Conservation (phyloP, 2,888 invertebrate genomes). For the Ophion ellenae region DNA sequence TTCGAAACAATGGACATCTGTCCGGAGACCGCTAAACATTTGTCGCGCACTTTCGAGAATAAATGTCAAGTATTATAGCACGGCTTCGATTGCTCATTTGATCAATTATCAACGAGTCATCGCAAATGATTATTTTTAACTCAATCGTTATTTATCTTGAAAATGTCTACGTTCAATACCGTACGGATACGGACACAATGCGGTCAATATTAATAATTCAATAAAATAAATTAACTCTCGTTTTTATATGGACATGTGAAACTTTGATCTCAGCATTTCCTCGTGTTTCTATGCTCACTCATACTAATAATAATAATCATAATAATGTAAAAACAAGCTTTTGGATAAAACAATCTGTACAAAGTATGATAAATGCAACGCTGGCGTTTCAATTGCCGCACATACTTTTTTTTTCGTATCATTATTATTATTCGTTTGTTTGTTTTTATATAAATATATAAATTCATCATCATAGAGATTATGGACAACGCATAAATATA, state of each 20-base stretch:
- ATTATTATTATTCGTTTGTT: constrained; percentile 39
- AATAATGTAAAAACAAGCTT: constrained; percentile 55
- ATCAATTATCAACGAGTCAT: neutral
- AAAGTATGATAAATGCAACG: constrained; percentile 57
- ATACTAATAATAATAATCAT: constrained; percentile 45
- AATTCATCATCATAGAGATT: constrained; percentile 76
- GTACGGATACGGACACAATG: constrained; percentile 1
- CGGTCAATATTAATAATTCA: constrained; percentile 24
- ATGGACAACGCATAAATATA: constrained; percentile 78
- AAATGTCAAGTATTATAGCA: too few species aligned
- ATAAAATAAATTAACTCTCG: constrained; percentile 61
- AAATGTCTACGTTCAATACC: neutral
- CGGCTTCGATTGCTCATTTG: too few species aligned
- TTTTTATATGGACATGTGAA: constrained; percentile 24
- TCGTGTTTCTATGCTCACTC: constrained; percentile 35
- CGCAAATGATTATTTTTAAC: neutral
- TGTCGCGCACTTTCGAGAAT: too few species aligned
- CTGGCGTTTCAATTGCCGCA: constrained; percentile 39
- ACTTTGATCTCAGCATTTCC: constrained; percentile 31
- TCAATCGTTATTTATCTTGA: too few species aligned
- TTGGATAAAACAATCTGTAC: constrained; percentile 51
- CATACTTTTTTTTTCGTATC: constrained; percentile 39
- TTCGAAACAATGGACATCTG: too few species aligned
- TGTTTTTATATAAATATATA: constrained; percentile 78
- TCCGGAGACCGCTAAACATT: too few species aligned